Evolutionary conservation across 2,888 invertebrate species (phyloP).

Genomic region (Rhimphoctona megacephalus): DNA sequence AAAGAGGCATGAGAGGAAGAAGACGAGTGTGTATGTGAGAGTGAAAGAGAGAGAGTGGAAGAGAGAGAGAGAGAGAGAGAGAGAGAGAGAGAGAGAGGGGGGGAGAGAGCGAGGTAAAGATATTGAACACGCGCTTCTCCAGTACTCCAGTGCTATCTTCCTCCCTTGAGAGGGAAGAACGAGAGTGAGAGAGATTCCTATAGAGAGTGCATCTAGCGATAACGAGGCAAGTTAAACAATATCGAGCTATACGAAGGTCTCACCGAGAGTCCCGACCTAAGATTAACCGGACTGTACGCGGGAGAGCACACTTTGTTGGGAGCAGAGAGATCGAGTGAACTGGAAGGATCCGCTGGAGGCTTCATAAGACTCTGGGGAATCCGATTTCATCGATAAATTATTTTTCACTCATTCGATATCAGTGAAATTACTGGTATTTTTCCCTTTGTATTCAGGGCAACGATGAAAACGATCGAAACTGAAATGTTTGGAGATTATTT

Average conservation of each 20-base stretch:
- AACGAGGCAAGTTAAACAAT: slow-evolving; percentile 85
- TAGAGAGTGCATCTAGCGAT: slow-evolving; percentile 84
- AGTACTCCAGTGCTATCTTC: slow-evolving; percentile 56
- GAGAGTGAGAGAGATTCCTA: slow-evolving; percentile 74
- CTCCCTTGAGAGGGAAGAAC: slow-evolving; percentile 65
- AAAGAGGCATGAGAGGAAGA: slow-evolving; percentile 65
- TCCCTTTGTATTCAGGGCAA: neutral
- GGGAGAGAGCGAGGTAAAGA: slow-evolving; percentile 65
- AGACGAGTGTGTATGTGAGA: slow-evolving; percentile 46
- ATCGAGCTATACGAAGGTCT: slow-evolving; percentile 82
- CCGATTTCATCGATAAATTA: slow-evolving; percentile 49
- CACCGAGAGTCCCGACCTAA: slow-evolving; percentile 77
- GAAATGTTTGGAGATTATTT: neutral
- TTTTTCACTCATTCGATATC: slow-evolving; percentile 9
- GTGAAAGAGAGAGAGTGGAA: slow-evolving; percentile 57
- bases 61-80: slow-evolving; percentile 66
- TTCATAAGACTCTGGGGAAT: slow-evolving; percentile 15
- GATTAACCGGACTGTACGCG: slow-evolving; percentile 78
- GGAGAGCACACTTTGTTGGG: slow-evolving; percentile 54
- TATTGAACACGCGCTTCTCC: slow-evolving; percentile 60
- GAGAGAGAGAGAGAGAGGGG: slow-evolving; percentile 63
- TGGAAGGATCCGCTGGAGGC: slow-evolving; percentile 33
- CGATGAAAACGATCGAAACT: neutral
- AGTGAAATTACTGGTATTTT: slow-evolving; percentile 11
- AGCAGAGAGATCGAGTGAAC: slow-evolving; percentile 36